Evolutionary conservation across 2,797 vertebrate genomes (phyloP), one percentile per base, ranked within the genome.

Genomic region (Nyctibius grandis): DNA sequence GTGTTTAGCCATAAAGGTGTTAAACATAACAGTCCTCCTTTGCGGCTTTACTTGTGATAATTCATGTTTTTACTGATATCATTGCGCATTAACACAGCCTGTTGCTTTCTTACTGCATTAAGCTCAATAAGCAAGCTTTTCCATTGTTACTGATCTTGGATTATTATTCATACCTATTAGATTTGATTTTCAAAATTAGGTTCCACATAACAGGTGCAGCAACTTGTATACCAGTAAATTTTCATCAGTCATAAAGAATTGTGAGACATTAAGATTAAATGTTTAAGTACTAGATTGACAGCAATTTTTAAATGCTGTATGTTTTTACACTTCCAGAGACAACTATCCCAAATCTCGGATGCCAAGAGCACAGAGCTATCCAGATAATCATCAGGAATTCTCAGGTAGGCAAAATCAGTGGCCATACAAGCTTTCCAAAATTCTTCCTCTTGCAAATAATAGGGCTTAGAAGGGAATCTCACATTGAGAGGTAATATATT

Each of bases 331-430:
- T 96, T 98, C 33, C 95, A 99, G 99, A 72, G 99, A 99, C 51
- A 98, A 97, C 95, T 99, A 99, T 94, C 98, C 99, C 15, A 99
- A 99, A 95, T 99, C 99, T 93, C 98, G 99, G 96, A 99, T 99
- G 99, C 99, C 99, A 47, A 97, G 99, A 97, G 99, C 99, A 12
- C 99, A 99, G 98, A 99, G 99, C 95, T 99, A 99, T 98, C 99
- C 99, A 21, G 99, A 99, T 98, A 99, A 99, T 98, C 99, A 99
- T 97, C 99, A 99, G 97, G 99, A 99, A 94, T 99, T 99, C 88
- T 98, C 99, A 98, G 99, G 99, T 99, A 91, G 36, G 96, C 75
- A 93, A 68, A 95, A 80, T 67, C 53, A 42, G 42, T 86, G 44
- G 8, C 34, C 6, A 3, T 51, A 53, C 21, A 54, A 31, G 12